Evolutionary conservation across 2,797 vertebrate genomes (phyloP), one percentile per base, ranked within the genome.

Genomic region (Triplophysa bombifrons): DNA sequence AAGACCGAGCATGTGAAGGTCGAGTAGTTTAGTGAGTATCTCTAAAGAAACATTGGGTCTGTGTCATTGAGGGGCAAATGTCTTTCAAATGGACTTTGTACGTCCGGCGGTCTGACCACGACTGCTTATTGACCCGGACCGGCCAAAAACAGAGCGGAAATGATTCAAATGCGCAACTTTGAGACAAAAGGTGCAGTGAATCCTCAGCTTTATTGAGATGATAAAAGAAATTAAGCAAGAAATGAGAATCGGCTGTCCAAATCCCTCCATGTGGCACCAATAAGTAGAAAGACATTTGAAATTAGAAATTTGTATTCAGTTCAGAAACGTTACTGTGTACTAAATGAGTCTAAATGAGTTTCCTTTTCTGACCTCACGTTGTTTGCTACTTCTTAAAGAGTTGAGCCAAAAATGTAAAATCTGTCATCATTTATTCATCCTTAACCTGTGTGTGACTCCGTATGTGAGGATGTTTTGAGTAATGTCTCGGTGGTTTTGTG

Each of bases 1-100:
- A 70, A 67, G 30, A 27, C 30, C 61, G 22, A 67, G 27, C 77
- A 70, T 30, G 16, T 46, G 20, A 83, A 83, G 51, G 65, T 72
- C 56, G 17, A 73, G 55, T 75, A 75, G 60, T 71, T 27, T 68
- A 63, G 75, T 78, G 85, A 82, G 16, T 34, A 71, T 84, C 50
- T 81, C 83, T 88, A 78, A 71, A 82, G 82, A 77, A 73, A 71
- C 69, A 71, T 85, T 84, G 77, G 64, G 63, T 71, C 67, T 63
- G 64, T 82, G 77, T 76, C 70, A 84, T 82, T 81, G 83, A 85
- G 83, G 74, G 81, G 74, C 82, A 82, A 83, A 85, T 83, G 74
- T 53, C 70, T 69, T 85, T 76, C 79, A 69, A 66, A 80, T 82
- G 30, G 55, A 71, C 81, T 82, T 82, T 82, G 80, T 58, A 41